Base-by-base conservation (phyloP, 2,797 vertebrate species). In the Meda fulgida region DNA sequence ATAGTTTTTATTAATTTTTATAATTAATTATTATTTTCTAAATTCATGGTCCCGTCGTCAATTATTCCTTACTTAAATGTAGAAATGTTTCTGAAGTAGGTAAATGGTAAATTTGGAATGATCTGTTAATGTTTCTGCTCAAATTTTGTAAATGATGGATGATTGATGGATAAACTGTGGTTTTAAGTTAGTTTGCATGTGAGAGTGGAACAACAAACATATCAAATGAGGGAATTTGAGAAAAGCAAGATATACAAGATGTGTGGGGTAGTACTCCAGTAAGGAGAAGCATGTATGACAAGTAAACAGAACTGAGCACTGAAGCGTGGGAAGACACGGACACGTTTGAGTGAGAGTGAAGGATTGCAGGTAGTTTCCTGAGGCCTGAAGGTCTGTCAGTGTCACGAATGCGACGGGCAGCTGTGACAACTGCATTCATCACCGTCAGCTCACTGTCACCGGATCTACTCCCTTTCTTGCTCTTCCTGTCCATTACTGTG, bases 361-460 rank as follows among this genome's bases (percentile, higher is more conserved):
- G 63, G 65, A 36, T 78, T 84, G 71, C 46, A 60, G 69, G 58
- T 83, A 66, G 79, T 84, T 85, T 89, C 19, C 48, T 31, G 83
- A n/a, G 69, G 48, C 53, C 66, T 36, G 40, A 79, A 83, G 83
- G 81, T 81, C 73, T 88, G 77, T 89, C 87, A 85, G 70, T 83
- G 86, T 91, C 83, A 78, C 40, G 43, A 82, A 53, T 72, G 31
- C 31, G 80, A 87, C 40, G 19, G 14, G 36, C 8, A 7, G 31
- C 66, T 69, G 55, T 66, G 85, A 82, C 83, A 89, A 38, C 78
- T 73, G 43, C 85, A 89, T 89, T 83, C 26, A 85, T 86, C 88
- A 81, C 67, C 18, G 81, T 69, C 78, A 60, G 3, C 80, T 84
- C 80, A 60, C 72, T 91, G 89, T 69, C 34, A 8, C 81, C 88